Evolutionary conservation across 2,797 vertebrate species (phyloP).

Genomic region (Urocyon cinereoargenteus): DNA sequence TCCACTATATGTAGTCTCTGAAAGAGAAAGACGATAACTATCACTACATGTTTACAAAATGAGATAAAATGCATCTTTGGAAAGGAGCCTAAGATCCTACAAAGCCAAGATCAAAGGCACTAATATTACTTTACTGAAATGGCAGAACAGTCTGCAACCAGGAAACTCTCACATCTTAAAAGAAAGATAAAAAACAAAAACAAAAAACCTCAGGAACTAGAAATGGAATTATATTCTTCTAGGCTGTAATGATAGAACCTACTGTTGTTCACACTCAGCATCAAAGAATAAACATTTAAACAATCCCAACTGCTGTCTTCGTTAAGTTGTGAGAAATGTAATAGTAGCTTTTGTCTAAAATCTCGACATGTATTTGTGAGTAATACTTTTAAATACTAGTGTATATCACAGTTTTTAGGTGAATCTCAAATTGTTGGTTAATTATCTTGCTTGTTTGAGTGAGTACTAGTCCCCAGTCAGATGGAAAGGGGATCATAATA

Average conservation of each 20-base stretch:
- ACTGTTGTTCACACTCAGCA: background rate
- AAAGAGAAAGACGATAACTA: background rate
- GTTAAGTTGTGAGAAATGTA: background rate
- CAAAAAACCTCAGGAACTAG: background rate
- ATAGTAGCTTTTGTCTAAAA: background rate
- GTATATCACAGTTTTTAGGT: background rate
- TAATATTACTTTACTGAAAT: background rate
- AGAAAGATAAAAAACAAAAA: background rate
- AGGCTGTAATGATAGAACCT: background rate
- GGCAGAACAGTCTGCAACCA: background rate
- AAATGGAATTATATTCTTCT: background rate
- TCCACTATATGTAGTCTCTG: background rate
- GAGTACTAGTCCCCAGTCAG: background rate
- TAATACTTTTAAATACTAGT: background rate
- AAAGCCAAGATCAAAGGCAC: conserved; percentile 58
- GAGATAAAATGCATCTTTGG: background rate
- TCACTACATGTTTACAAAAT: background rate
- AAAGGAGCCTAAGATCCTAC: background rate
- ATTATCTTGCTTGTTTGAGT: background rate
- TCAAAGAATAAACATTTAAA: background rate
- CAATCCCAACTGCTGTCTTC: background rate
- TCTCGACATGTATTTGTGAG: background rate
- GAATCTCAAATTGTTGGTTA: background rate
- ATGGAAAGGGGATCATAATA: background rate
- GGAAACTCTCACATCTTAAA: conserved; percentile 46